Base-by-base conservation (phyloP, 2,797 vertebrate species). In the Rhabdomys pumilio region DNA sequence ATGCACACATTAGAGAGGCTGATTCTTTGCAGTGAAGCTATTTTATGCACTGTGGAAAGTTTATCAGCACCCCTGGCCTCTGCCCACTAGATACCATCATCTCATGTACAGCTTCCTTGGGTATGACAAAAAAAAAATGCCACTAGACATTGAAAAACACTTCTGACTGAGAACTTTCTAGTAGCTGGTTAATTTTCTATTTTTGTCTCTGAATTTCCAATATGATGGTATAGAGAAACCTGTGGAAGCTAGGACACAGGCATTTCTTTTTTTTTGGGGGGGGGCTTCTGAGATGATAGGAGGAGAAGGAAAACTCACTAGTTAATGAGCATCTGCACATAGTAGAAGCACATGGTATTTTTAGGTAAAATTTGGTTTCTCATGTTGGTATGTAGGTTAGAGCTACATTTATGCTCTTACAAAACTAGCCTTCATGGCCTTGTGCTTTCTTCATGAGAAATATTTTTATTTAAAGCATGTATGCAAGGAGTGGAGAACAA, bases 401-500 rank as follows among this genome's bases (percentile, higher is more conserved):
- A 47, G 29, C 24, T 82, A 20, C 29, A 31, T 29, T 65, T 55
- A 73, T 26, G 12, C 12, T 82, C 44, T 82, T 82, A 61, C 4
- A 83, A 61, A 81, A 61, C 12, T 9, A 83, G 20, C 12, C n/a
- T 38, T 81, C 38, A 59, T 57, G 38, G 14, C 7, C 57, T 41
- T 44, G 24, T 29, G 59, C 61, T 83, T 44, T 3, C 13, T 61
- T 61, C 13, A 17, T 83, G 57, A 26, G 50, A 29, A 82, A 29
- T 63, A 41, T 77, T 93, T 96, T 85, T 81, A 57, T 63, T 91
- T 83, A 86, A 93, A 34, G 24, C 7, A 38, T n/a, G 65, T 17
- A 7, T 9, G 67, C n/a, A 83, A 63, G 55, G 50, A 65, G 8
- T 87, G 75, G 65, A 89, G 55, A 63, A 84, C 24, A 41, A 69